Evolutionary conservation across 2,797 vertebrate genomes (phyloP), one percentile per base, ranked within the genome.

Genomic region (Poeciliopsis turneri): DNA sequence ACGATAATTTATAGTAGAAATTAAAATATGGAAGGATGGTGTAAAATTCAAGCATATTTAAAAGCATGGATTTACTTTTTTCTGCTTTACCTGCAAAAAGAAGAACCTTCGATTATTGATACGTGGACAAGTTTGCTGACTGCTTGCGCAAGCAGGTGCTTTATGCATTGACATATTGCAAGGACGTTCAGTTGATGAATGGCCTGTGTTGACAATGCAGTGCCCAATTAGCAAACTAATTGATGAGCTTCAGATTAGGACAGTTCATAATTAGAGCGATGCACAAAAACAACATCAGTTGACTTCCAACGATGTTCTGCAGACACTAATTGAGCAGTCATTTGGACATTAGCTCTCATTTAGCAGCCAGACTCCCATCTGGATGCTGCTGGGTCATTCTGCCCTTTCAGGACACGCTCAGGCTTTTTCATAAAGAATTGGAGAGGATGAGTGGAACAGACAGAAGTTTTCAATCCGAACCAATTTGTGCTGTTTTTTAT

Each of bases 171-270:
- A 88, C 89, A 85, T 76, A 80, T 72, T 76, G 81, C 71, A 87
- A 84, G 87, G 88, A 81, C 80, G 49, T 80, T 72, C 74, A 71
- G 84, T 78, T 94, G 92, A 94, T 93, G 83, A 87, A 94, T 90
- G 84, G 85, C 87, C 84, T 43, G 73, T 88, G 91, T 79, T 77
- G 82, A 86, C 75, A 73, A 77, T 84, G 82, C 75, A 18, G 83
- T 71, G 86, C 87, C 87, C 87, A 94, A 92, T 94, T 92, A 94
- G 86, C 80, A 72, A 71, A 64, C 82, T 88, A 89, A 90, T 87
- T 88, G 89, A 93, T 93, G 88, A 53, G 90, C 82, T 86, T 86
- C 83, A 88, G 89, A 87, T 79, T 80, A 84, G 80, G 77, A 84
- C 87, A 33, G 78, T 82, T 93, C 86, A 92, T 92, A 88, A 92